phyloP scores from a whole-genome alignment of 2,888 invertebrate genomes.

The Fragum fragum region DNA sequence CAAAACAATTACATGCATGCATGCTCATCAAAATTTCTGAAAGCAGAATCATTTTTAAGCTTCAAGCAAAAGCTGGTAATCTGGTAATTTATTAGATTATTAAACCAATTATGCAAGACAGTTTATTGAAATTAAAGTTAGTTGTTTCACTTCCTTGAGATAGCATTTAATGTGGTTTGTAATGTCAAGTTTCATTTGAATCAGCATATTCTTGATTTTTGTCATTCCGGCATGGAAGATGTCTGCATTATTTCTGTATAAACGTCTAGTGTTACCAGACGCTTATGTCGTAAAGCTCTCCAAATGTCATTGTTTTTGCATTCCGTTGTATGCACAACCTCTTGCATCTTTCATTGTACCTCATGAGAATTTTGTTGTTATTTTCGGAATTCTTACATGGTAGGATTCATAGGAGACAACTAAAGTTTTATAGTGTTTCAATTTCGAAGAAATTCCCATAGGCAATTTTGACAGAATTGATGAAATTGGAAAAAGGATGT shows the following conservation, averaged over 20 bases:
- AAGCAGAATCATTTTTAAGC: no score
- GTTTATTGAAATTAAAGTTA: neutral
- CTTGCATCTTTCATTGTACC: neutral
- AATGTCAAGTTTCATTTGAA: conserved; percentile 3
- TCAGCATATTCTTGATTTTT: neutral
- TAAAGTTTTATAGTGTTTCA: no score
- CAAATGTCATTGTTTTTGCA: neutral
- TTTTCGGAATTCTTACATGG: neutral
- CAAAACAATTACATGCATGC: no score
- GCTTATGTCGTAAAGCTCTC: neutral
- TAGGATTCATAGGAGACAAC: no score
- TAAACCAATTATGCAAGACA: neutral
- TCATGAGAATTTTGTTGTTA: conserved; percentile 2
- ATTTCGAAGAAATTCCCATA: no score
- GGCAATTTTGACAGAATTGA: no score
- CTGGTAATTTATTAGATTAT: neutral
- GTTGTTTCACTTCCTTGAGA: conserved; percentile 6
- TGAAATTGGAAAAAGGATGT: no score
- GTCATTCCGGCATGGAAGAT: neutral
- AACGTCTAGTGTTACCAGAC: neutral
- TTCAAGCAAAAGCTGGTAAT: no score
- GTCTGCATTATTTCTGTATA: conserved; percentile 2
- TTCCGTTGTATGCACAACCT: neutral
- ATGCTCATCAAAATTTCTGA: no score
- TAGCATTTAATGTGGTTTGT: neutral